These are phyloP conservation scores for Leptura quadrifasciata DNA, from an alignment of 2,888 invertebrate species.

Conservation along the genomic window DNA sequence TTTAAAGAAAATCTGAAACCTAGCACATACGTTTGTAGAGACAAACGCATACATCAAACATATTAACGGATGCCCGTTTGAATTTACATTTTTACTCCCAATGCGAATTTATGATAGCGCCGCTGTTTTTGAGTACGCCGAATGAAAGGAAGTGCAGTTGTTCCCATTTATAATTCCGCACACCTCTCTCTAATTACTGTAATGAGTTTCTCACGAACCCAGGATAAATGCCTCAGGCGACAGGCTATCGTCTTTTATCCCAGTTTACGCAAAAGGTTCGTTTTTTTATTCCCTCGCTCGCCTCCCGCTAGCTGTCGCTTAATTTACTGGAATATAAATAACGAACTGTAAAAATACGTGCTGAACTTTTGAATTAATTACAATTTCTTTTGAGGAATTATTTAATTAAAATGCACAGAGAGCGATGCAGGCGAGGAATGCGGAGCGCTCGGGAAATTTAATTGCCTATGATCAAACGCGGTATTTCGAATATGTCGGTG, in stretches of 20 bases:
- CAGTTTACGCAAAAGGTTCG: conserved; percentile 20
- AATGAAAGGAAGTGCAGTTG: conserved; percentile 37
- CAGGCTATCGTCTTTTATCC: conserved; percentile 45
- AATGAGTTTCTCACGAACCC: conserved; percentile 57
- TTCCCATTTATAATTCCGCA: conserved; percentile 48
- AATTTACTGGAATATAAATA: conserved; percentile 39
- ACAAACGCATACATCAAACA: no score
- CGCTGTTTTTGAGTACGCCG: conserved; percentile 9
- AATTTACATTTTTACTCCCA: not conserved
- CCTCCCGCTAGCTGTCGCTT: conserved; percentile 19
- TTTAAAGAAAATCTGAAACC: no score
- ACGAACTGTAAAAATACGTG: conserved; percentile 37
- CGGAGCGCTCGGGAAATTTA: not conserved
- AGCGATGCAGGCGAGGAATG: not conserved
- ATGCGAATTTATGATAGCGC: conserved; percentile 10
- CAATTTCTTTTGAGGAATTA: conserved; percentile 21
- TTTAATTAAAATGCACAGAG: conserved; percentile 30
- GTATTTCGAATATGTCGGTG: not conserved
- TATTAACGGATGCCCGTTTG: not conserved
- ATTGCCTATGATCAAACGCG: not conserved
- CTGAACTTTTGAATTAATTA: conserved; percentile 39
- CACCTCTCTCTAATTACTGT: conserved; percentile 59
- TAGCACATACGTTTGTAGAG: no score
- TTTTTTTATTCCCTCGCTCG: conserved; percentile 4
- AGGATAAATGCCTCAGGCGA: conserved; percentile 48